Evolutionary conservation across 1,140 invertebrate genomes (phyloP).

Genomic region (Heliconius hewitsoni): DNA sequence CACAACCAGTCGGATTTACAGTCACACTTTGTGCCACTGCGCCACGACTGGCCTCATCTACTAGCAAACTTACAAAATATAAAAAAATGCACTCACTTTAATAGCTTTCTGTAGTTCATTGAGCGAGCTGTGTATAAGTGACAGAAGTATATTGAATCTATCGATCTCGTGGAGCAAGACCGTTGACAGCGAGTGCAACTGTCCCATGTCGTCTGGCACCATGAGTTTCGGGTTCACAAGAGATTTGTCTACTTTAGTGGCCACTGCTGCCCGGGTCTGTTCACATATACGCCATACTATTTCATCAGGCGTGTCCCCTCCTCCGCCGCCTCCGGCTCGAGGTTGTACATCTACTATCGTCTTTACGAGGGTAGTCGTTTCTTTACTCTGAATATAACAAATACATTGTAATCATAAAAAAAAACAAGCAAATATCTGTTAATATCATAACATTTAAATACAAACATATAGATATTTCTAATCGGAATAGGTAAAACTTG

Average conservation of each 20-base stretch:
- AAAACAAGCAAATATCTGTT: background rate
- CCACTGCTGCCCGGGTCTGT: slow-evolving; percentile 71
- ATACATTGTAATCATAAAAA: background rate
- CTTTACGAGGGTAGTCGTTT: slow-evolving; percentile 85
- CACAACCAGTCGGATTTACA: no score
- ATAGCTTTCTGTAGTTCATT: slow-evolving; percentile 91
- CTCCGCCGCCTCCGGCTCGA: slow-evolving; percentile 79
- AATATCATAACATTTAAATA: no score
- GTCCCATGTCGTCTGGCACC: slow-evolving; percentile 72
- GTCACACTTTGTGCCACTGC: no score
- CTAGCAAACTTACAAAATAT: background rate
- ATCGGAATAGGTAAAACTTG: no score
- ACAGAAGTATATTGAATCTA: slow-evolving; percentile 90
- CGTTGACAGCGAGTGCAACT: slow-evolving; percentile 90
- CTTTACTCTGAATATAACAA: slow-evolving; percentile 83
- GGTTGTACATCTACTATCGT: slow-evolving; percentile 90
- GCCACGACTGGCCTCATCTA: no score
- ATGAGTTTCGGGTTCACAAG: slow-evolving; percentile 64
- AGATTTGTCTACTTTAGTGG: slow-evolving; percentile 48
- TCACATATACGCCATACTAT: slow-evolving; percentile 88
- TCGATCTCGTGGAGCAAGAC: slow-evolving; percentile 93
- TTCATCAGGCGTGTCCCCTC: slow-evolving; percentile 87
- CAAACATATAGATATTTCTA: no score
- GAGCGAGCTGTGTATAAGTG: slow-evolving; percentile 87
- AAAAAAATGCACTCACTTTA: slow-evolving; percentile 66